Evolutionary conservation across 2,113 vertebrate genomes (phyloP).

Genomic region (Carettochelys insculpta): DNA sequence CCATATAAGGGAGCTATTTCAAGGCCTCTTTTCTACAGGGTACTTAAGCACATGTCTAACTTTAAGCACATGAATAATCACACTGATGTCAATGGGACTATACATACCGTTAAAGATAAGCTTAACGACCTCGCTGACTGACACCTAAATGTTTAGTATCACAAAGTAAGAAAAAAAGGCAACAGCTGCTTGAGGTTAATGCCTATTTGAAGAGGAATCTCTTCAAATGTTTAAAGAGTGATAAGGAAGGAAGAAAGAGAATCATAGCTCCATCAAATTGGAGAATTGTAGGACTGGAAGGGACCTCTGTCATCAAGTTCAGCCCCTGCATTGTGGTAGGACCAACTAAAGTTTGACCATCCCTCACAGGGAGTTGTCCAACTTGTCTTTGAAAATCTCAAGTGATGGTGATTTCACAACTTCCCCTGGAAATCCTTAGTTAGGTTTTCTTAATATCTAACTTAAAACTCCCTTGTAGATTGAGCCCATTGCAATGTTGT

Average conservation of each 20-base stretch:
- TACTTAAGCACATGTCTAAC: slow-evolving; percentile 44
- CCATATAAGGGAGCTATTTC: slow-evolving; percentile 24
- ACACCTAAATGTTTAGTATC: background rate
- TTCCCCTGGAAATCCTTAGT: background rate
- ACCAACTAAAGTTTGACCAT: background rate
- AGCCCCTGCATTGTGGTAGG: background rate
- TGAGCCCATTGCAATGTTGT: no score
- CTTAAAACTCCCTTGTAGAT: no score
- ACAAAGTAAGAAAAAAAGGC: background rate
- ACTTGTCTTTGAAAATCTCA: background rate
- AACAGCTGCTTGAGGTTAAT: background rate
- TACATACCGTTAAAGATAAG: background rate
- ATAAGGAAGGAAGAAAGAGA: background rate
- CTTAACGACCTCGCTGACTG: background rate
- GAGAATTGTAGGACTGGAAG: background rate
- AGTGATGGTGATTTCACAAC: background rate
- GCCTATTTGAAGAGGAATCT: background rate
- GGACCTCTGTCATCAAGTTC: background rate
- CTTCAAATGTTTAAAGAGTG: background rate
- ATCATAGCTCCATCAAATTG: background rate
- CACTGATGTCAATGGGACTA: background rate
- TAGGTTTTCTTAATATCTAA: no score
- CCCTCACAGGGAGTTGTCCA: background rate
- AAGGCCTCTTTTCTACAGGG: slow-evolving; percentile 14
- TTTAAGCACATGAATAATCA: background rate